Conservation (phyloP, 2,888 invertebrate genomes). For the Rhyacophila evoluta region DNA sequence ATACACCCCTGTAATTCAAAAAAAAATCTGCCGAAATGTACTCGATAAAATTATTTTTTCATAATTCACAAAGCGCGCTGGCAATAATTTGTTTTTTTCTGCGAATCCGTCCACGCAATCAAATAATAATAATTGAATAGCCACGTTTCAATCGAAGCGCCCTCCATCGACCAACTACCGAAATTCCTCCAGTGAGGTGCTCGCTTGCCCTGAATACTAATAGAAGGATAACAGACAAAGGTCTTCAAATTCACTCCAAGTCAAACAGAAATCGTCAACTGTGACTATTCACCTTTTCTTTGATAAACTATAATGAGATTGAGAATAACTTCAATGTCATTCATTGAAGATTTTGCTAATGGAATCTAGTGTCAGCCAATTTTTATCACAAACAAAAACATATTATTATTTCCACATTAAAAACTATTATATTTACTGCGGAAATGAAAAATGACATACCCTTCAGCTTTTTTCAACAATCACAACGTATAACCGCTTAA, state of each 20-base stretch:
- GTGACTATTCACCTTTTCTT: too few species aligned
- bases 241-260: background rate
- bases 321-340: too few species aligned
- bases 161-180: conserved; percentile 14
- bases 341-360: too few species aligned
- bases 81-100: background rate
- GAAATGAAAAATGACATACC: too few species aligned
- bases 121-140: conserved; percentile 25
- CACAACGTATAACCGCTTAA: too few species aligned
- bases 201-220: conserved; percentile 16
- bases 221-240: conserved; percentile 7
- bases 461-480: too few species aligned
- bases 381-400: too few species aligned
- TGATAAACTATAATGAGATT: too few species aligned
- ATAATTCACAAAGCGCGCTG: background rate
- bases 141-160: conserved; percentile 27
- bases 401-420: too few species aligned
- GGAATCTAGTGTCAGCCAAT: too few species aligned
- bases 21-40: background rate
- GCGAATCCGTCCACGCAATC: background rate
- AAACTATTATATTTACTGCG: too few species aligned
- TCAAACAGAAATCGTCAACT: background rate
- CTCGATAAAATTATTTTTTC: background rate
- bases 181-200: background rate
- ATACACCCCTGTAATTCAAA: background rate